Evolutionary conservation across 1,140 invertebrate species (phyloP).

Genomic region (Drosophila nigrodunni): DNA sequence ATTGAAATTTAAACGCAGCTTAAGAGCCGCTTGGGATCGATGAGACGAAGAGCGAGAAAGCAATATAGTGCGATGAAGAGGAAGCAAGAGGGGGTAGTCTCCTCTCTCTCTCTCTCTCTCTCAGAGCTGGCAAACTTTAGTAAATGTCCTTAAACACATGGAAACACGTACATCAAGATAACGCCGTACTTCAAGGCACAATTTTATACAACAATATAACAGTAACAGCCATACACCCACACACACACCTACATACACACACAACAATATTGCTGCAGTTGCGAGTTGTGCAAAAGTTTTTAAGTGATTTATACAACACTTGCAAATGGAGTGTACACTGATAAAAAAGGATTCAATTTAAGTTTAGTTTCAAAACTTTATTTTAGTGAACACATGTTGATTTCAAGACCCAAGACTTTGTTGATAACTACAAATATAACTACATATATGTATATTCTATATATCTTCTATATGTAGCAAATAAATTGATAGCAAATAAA

Average conservation of each 20-base stretch:
- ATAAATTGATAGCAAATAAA: no score
- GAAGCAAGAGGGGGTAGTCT: background rate
- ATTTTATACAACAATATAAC: constrained; percentile 74
- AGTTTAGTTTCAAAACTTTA: no score
- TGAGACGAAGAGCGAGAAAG: constrained; percentile 12
- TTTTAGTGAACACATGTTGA: no score
- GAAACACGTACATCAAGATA: constrained; percentile 67
- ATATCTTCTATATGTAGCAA: no score
- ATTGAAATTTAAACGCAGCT: constrained; percentile 82
- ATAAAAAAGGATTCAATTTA: no score
- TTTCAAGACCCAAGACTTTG: no score
- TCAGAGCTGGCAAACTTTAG: constrained; percentile 47
- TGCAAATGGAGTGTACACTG: constrained; percentile 44
- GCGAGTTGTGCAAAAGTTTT: constrained; percentile 73
- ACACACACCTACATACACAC: constrained; percentile 1
- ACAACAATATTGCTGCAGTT: constrained; percentile 60
- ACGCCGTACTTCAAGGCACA: constrained; percentile 37
- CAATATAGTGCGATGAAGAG: background rate
- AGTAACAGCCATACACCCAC: constrained; percentile 18
- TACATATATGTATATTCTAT: no score
- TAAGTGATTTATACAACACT: constrained; percentile 80
- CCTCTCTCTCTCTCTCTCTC: no score
- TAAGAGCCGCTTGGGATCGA: constrained; percentile 71
- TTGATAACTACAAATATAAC: no score
- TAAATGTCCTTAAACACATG: constrained; percentile 65